Base-by-base conservation (phyloP, 92 coral and sea anemone genomes). In the Meandrina meandrites region DNA sequence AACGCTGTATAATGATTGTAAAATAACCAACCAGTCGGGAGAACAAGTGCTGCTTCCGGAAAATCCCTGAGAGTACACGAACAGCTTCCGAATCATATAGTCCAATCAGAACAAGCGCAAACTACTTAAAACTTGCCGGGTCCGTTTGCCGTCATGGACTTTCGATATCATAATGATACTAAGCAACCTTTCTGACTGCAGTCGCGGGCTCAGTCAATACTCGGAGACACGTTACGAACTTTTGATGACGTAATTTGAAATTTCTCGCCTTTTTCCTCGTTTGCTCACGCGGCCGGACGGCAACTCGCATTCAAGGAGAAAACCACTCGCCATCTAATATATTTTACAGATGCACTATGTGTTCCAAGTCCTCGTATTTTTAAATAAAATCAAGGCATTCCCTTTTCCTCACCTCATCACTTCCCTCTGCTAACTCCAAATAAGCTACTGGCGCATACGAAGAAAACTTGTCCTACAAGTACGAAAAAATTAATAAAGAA, bases 371-470 rank as follows among this genome's bases (percentile, higher is more conserved):
- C 68, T 24, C 11, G 6, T 1, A 24, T 22, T 60, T 60, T 60
- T 60, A 60, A 48, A 60, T 19, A 57, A 21, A 57, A 24, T 57
- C 22, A 57, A 57, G 64, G 4, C 64, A 22, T 18, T 57, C 16
- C 60, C 11, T 16, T 81, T 42, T 67, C 31, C 79, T 19, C 86
- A 97, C 99, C 96, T 89, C 93, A 64, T 75, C 87, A 30, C 69
- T 56, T 45, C 93, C 98, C 32, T 90, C 97, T 58, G 71, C 84
- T 67, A 92, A 75, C 37, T 97, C 98, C 75, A 97, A 54, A 81
- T 95, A 97, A 17, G 98, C 95, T 27, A 97, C 94, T 36, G 98
- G 98, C 13, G 95, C 94, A 71, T 85, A 62, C 13, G 86, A 48
- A 53, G 93, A 84, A 27, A 97, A 84, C 78, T 78, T 79, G 27